Conservation (phyloP, 1,140 invertebrate genomes). For the Neuroterus valhalla region DNA sequence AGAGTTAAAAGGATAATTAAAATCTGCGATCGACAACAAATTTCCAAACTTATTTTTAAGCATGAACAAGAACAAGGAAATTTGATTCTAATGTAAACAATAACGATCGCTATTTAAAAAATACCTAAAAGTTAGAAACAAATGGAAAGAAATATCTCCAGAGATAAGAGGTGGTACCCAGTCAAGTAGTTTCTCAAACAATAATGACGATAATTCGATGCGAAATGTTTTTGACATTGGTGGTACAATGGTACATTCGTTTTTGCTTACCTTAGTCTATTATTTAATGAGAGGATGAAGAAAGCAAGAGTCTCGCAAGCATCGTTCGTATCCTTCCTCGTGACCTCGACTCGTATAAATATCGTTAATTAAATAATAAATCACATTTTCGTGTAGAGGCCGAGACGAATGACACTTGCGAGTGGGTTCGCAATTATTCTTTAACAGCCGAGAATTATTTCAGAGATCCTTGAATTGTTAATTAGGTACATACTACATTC, state of each 20-base stretch:
- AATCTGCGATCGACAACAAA: too few species aligned
- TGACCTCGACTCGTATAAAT: conserved; percentile 37
- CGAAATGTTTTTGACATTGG: conserved; percentile 6
- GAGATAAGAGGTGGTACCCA: not conserved
- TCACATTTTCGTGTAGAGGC: conserved; percentile 47
- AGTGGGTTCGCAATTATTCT: conserved; percentile 37
- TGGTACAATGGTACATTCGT: conserved; percentile 17
- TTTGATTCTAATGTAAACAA: too few species aligned
- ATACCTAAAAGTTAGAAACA: too few species aligned
- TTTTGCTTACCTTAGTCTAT: conserved; percentile 14
- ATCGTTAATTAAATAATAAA: conserved; percentile 46
- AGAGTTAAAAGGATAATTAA: too few species aligned
- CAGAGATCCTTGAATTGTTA: conserved; percentile 60
- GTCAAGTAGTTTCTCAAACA: not conserved
- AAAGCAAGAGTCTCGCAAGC: conserved; percentile 19
- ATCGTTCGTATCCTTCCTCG: conserved; percentile 9
- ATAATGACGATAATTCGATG: conserved; percentile 22
- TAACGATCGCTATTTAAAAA: too few species aligned
- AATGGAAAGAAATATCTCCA: not conserved
- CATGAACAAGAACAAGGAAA: too few species aligned
- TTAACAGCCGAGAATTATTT: conserved; percentile 56
- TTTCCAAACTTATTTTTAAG: too few species aligned
- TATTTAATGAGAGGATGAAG: conserved; percentile 5
- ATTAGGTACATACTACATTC: conserved; percentile 63
- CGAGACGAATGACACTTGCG: conserved; percentile 50